phyloP scores from a whole-genome alignment of 2,113 vertebrate genomes.

The Tyrannus savana region DNA sequence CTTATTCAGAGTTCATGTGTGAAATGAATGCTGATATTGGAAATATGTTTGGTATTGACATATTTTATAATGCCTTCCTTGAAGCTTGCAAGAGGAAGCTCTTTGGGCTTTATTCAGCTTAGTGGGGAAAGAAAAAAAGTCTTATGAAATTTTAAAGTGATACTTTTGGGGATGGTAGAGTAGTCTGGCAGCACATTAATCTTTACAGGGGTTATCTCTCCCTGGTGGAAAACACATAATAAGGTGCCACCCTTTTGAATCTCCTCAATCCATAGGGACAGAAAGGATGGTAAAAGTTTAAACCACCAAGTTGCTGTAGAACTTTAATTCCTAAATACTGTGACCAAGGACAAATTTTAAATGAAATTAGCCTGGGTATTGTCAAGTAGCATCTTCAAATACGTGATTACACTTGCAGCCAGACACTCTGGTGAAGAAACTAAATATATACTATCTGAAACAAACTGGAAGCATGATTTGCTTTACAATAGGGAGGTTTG shows the following conservation, averaged over 20 bases:
- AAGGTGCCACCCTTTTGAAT: constrained; percentile 27
- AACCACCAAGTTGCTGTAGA: neutral
- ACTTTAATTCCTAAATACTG: neutral
- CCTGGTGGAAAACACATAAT: neutral
- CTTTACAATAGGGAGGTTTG: neutral
- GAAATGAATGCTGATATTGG: neutral
- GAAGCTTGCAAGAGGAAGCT: neutral
- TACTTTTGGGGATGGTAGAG: neutral
- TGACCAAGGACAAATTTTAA: neutral
- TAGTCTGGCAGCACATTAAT: constrained; percentile 35
- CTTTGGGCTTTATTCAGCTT: neutral
- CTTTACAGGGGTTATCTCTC: constrained; percentile 31
- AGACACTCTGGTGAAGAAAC: neutral
- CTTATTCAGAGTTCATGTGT: neutral
- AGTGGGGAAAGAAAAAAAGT: neutral
- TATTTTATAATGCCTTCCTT: constrained; percentile 15
- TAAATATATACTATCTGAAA: neutral
- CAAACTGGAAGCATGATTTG: neutral
- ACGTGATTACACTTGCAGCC: neutral
- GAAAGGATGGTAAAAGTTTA: neutral
- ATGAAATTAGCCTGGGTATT: neutral
- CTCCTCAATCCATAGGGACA: neutral
- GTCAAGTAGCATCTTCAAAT: neutral
- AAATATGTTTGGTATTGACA: neutral
- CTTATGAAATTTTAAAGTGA: constrained; percentile 42